A percentile compares a stretch with the other conserved stretches of the same genome.
phyloP scores from a whole-genome alignment of 2,888 invertebrate species.

The Mesorhabditis spiculigera region DNA sequence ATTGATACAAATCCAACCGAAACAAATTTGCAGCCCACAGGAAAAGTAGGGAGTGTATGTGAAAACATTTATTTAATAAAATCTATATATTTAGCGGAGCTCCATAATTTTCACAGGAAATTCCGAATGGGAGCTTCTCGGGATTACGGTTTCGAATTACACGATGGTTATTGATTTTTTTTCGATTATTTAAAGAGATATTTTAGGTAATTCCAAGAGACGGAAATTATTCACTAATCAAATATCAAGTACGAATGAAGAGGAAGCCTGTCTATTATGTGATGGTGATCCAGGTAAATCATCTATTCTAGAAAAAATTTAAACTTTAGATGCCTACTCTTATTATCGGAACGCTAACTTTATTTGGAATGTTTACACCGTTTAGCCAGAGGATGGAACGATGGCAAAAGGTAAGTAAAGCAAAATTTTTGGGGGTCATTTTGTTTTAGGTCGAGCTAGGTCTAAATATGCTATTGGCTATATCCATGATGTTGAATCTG shows the following conservation, averaged over 20 bases:
- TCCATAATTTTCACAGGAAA: constrained; percentile 27
- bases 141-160: constrained; percentile 13
- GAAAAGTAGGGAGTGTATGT: background rate
- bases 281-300: constrained; percentile 25
- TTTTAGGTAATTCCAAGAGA: constrained; percentile 7
- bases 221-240: constrained; percentile 18
- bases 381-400: constrained; percentile 28
- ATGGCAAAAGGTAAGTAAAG: constrained; percentile 26
- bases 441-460: constrained; percentile 25
- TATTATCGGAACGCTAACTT: constrained; percentile 34
- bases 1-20: background rate
- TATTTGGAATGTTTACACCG: constrained; percentile 43
- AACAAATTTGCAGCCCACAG: background rate
- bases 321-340: constrained; percentile 32
- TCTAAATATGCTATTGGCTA: constrained; percentile 38
- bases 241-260: constrained; percentile 21
- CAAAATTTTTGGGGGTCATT: background rate
- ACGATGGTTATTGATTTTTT: background rate
- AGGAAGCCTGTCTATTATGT: constrained; percentile 34
- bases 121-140: constrained; percentile 37
- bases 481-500: constrained; percentile 40
- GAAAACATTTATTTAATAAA: background rate
- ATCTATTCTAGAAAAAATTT: background rate
- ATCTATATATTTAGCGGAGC: background rate
- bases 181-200: background rate